A percentile compares a stretch with the other conserved stretches of the same genome.
phyloP scores from a whole-genome alignment of 2,113 vertebrate species.

The Cepphus grylle region DNA sequence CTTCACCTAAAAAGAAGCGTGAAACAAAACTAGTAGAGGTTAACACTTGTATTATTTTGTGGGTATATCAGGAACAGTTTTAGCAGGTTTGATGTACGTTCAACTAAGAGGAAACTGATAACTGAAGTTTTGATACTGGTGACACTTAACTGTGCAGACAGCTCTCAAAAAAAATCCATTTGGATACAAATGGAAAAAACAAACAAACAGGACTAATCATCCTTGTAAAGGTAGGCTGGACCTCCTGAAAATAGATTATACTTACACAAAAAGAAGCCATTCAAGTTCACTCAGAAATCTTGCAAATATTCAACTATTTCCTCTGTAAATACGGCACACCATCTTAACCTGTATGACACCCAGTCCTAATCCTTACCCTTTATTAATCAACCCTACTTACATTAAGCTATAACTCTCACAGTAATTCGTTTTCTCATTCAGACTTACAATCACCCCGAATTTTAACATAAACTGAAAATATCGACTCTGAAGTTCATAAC shows the following conservation, averaged over 20 bases:
- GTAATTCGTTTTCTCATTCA: background rate
- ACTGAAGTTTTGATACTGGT: background rate
- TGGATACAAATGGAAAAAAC: background rate
- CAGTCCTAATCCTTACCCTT: background rate
- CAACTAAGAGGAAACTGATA: background rate
- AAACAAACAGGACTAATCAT: background rate
- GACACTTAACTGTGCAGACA: background rate
- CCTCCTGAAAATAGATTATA: background rate
- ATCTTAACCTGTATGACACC: background rate
- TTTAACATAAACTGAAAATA: background rate
- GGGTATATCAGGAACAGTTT: background rate
- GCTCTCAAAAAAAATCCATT: background rate
- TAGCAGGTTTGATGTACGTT: background rate
- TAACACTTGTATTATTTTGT: slow-evolving; percentile 39
- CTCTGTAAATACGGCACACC: background rate
- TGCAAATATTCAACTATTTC: background rate
- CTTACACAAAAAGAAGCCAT: background rate
- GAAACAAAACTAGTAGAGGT: slow-evolving; percentile 46
- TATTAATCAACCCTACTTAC: background rate
- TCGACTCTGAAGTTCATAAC: background rate
- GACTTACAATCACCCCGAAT: background rate
- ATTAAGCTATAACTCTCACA: background rate
- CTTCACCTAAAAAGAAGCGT: background rate
- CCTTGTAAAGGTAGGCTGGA: background rate
- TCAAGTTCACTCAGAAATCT: background rate